Percentiles rank a stretch among this genome's conserved stretches.
Evolutionary conservation across 92 coral and sea anemone species (phyloP).

Genomic region (Zoanthus sansibaricus): DNA sequence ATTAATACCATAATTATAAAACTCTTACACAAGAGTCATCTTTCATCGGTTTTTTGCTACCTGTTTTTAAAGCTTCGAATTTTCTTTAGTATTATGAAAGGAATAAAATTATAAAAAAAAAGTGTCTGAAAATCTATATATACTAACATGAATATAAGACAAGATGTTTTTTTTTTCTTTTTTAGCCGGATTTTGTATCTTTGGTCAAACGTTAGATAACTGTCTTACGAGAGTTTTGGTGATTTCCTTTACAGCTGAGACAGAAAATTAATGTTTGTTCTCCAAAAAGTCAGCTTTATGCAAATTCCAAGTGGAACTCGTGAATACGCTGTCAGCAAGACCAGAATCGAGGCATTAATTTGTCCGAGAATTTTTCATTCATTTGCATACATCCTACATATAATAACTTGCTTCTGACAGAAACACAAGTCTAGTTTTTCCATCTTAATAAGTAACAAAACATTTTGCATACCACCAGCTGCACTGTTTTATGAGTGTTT

Average conservation of each 20-base stretch:
- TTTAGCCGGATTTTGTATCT: background rate
- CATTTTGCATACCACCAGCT: background rate
- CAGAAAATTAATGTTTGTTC: background rate
- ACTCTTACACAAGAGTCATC: no score
- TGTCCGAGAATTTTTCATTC: background rate
- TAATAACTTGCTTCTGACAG: background rate
- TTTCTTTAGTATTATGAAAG: no score
- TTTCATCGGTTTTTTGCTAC: no score
- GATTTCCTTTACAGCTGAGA: background rate
- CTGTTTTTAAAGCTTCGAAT: no score
- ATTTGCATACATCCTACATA: conserved; percentile 4
- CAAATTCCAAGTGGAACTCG: background rate
- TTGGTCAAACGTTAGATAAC: background rate
- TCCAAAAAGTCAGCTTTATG: background rate
- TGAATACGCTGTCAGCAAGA: background rate
- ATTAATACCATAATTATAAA: no score
- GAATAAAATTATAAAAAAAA: no score
- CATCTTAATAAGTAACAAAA: background rate
- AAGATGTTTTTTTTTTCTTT: background rate
- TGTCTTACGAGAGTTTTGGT: background rate
- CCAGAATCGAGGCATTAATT: background rate
- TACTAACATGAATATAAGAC: background rate
- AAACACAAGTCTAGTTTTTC: background rate
- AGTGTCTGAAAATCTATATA: background rate
- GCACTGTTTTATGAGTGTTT: conserved; percentile 4